Percentiles rank a stretch among this genome's conserved stretches.
Evolutionary conservation across 2,888 invertebrate genomes (phyloP).

Genomic region (Lacanobia oleracea): DNA sequence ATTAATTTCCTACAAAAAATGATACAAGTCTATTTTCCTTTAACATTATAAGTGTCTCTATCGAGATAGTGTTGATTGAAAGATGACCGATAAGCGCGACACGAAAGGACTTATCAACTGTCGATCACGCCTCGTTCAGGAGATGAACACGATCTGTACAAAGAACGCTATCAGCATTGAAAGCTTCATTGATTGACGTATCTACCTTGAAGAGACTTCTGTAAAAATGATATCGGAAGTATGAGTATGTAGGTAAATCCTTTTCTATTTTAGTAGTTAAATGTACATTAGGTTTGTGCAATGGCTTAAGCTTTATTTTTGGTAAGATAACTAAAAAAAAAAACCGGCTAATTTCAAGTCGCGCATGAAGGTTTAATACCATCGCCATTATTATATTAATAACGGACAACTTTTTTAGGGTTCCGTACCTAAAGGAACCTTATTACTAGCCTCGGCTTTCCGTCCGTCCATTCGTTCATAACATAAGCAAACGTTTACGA

Average conservation of each 20-base stretch:
- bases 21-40: neutral
- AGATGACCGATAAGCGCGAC: slow-evolving; percentile 28
- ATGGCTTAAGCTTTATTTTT: too few species aligned
- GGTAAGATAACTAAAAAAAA: too few species aligned
- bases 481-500: too few species aligned
- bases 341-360: too few species aligned
- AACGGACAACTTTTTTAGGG: too few species aligned
- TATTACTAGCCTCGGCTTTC: too few species aligned
- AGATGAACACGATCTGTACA: slow-evolving; percentile 9
- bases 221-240: neutral
- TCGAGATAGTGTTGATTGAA: slow-evolving; percentile 32
- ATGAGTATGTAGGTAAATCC: neutral
- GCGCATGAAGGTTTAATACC: too few species aligned
- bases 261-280: neutral
- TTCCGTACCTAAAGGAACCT: too few species aligned
- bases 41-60: neutral
- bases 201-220: neutral
- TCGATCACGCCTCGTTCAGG: slow-evolving; percentile 11
- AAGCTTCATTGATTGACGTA: slow-evolving; percentile 20
- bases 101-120: slow-evolving; percentile 9
- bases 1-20: neutral
- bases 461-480: too few species aligned
- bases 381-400: too few species aligned
- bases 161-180: slow-evolving; percentile 6
- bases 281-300: too few species aligned